Base-by-base conservation (phyloP, 2,888 invertebrate species). In the Lypha dubia region DNA sequence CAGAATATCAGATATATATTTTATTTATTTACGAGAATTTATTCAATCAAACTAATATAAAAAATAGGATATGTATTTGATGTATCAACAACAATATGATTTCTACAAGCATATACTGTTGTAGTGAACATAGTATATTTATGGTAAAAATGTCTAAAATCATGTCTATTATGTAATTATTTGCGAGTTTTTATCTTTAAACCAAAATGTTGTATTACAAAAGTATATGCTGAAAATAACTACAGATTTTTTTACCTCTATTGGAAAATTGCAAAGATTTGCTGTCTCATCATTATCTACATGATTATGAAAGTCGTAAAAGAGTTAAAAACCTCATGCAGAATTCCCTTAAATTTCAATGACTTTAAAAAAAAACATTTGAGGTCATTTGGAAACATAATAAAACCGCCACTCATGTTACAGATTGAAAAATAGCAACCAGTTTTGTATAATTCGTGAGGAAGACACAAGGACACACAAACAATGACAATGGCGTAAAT, bases 331-430 rank as follows among this genome's bases (percentile, higher is more conserved):
- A 22, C 44, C 15, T 28, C 44, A 63, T 24, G 20, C 15, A 51
- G 6, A 53, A 38, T 15, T 8, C 11, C 17, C 51, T 20, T 24
- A 8, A 58, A 44, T 28, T 7, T 6, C n/a, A 41, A 17, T 70
- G 17, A 58, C 28, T 28, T 35, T 35, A 60, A n/a, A 49, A 62
- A 60, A n/a, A 49, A 62, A 24, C 49, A 22, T 73, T n/a, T 58
- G 20, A 32, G 22, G 49, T 35, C 60, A 24, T 51, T 62, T 38
- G 11, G 20, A 22, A 73, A 24, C 22, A 49, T 46, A n/a, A 60
- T 49, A 49, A n/a, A 38, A 62, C 24, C 38, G 38, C 13, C 38
- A 24, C 38, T 62, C n/a, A 49, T 60, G 46, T 11, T 35, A 20
- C 11, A 38, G 11, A 9, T 70, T 49, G n/a, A 22, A 44, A n/a